Percentiles rank a stretch among this genome's conserved stretches.
phyloP scores from a whole-genome alignment of 2,888 invertebrate genomes.

The Ennomos erosarius region DNA sequence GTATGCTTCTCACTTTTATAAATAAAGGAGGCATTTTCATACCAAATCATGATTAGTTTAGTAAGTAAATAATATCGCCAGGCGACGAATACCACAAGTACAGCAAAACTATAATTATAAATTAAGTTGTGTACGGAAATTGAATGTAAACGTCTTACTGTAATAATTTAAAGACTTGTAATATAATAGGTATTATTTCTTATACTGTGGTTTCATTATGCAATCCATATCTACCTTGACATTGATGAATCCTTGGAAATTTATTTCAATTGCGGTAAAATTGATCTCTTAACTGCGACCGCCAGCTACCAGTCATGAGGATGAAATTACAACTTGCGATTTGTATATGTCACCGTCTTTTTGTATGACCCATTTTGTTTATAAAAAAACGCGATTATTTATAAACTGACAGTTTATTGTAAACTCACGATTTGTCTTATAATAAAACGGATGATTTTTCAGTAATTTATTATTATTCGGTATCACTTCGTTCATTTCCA shows the following conservation, averaged over 20 bases:
- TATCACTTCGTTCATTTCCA: too few relatives aligned
- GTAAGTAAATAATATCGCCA: too few relatives aligned
- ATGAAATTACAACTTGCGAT: neutral
- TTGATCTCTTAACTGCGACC: slow-evolving; percentile 1
- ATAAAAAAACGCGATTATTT: too few relatives aligned
- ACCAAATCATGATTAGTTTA: too few relatives aligned
- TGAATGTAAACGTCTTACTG: slow-evolving; percentile 15
- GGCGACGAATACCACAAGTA: neutral
- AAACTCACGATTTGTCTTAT: too few relatives aligned
- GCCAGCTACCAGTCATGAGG: neutral
- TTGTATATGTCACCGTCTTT: too few relatives aligned
- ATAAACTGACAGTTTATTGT: too few relatives aligned
- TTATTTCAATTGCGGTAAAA: slow-evolving; percentile 11
- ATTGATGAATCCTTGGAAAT: neutral
- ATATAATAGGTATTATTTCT: slow-evolving; percentile 15
- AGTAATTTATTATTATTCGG: too few relatives aligned
- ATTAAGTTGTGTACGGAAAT: slow-evolving; percentile 3
- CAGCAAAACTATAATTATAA: slow-evolving; percentile 1
- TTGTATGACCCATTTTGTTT: too few relatives aligned
- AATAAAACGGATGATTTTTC: too few relatives aligned
- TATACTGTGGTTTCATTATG: slow-evolving; percentile 18
- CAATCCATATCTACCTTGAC: slow-evolving; percentile 3
- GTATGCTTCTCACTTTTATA: too few relatives aligned
- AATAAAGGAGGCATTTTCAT: too few relatives aligned
- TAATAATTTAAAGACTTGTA: slow-evolving; percentile 14